Percentiles rank a stretch among this genome's conserved stretches.
These are phyloP conservation scores for Sinhomidia bicolor DNA, from an alignment of 2,888 invertebrate genomes.

Conservation along the genomic window DNA sequence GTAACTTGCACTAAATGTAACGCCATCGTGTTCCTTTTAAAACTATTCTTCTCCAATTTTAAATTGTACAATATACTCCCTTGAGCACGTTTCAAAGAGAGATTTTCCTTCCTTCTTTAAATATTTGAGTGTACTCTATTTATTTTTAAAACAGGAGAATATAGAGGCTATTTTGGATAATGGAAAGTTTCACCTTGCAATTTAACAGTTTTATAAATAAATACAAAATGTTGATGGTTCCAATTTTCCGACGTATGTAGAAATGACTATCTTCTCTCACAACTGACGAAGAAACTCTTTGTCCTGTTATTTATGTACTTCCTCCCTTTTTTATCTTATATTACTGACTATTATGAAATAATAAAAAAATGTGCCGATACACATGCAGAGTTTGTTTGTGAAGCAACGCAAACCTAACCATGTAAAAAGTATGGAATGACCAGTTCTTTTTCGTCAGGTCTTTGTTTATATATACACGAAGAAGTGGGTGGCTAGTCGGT, in stretches of 20 bases:
- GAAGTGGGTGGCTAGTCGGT: slow-evolving; percentile 8
- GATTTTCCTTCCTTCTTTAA: neutral
- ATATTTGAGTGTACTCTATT: neutral
- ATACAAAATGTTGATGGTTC: neutral
- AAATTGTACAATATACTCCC: neutral
- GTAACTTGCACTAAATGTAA: slow-evolving; percentile 48
- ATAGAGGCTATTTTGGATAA: neutral
- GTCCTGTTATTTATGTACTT: slow-evolving; percentile 31
- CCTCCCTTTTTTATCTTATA: slow-evolving; percentile 16
- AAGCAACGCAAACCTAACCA: neutral
- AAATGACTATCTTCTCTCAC: neutral
- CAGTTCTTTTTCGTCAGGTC: slow-evolving; percentile 7
- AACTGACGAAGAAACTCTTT: slow-evolving; percentile 40
- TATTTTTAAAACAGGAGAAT: neutral
- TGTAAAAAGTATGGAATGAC: neutral
- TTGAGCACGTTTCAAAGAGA: neutral
- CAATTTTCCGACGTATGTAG: neutral
- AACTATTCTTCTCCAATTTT: neutral
- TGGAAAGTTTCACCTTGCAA: no score
- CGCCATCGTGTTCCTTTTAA: slow-evolving; percentile 18
- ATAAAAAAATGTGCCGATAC: slow-evolving; percentile 7
- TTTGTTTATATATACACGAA: slow-evolving; percentile 29
- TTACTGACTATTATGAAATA: slow-evolving; percentile 1
- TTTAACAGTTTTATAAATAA: no score
- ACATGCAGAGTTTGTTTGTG: slow-evolving; percentile 20